A percentile compares a stretch with the other conserved stretches of the same genome.
Evolutionary conservation across 2,888 invertebrate genomes (phyloP).

Genomic region (Meteorus cinctellus): DNA sequence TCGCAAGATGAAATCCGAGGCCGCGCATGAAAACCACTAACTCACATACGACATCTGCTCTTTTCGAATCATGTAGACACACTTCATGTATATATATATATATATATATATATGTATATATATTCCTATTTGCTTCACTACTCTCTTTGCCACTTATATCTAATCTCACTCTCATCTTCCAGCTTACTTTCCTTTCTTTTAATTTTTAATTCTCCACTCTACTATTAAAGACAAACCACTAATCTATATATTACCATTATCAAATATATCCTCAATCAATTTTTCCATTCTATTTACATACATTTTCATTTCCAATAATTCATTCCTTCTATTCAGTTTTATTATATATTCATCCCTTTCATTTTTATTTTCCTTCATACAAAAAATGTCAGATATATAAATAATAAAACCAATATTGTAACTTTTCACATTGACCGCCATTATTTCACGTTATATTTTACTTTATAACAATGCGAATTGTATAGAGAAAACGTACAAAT

Average conservation of each 20-base stretch:
- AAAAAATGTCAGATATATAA: neutral
- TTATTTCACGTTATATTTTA: constrained; percentile 8
- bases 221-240: neutral
- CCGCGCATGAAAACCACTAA: constrained; percentile 49
- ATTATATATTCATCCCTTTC: neutral
- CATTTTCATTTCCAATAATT: neutral
- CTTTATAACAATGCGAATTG: constrained; percentile 17
- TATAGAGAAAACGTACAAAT: neutral
- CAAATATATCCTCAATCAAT: neutral
- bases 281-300: neutral
- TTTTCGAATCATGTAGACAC: neutral
- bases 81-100: neutral
- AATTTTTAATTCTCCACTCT: neutral
- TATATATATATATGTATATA: neutral
- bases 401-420: constrained; percentile 28
- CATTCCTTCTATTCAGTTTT: neutral
- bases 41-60: constrained; percentile 35
- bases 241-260: neutral
- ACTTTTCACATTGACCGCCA: neutral
- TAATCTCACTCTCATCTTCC: constrained; percentile 4
- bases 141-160: constrained; percentile 13
- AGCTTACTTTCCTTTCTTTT: neutral
- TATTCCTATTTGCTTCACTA: constrained; percentile 8
- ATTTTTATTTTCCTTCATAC: neutral
- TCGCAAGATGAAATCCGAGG: constrained; percentile 64